Conservation (phyloP, 2,888 invertebrate species). For the Chymomyza caudatula region DNA sequence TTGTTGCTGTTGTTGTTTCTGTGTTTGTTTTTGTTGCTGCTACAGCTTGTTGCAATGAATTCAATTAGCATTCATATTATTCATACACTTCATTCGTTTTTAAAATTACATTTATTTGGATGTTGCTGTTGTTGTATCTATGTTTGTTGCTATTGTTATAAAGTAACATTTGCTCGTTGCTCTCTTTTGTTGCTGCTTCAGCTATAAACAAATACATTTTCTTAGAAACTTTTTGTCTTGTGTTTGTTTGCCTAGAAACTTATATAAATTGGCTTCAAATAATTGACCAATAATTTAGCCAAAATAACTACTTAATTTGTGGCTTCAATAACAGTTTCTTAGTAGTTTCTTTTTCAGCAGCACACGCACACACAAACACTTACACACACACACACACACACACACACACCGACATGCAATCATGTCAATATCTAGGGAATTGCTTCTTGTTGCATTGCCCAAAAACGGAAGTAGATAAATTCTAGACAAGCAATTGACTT, state of each 20-base stretch:
- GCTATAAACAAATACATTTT: slow-evolving; percentile 65
- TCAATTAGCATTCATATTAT: slow-evolving; percentile 72
- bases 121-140: slow-evolving; percentile 24
- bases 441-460: slow-evolving; percentile 5
- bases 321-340: slow-evolving; percentile 31
- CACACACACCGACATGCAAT: background rate
- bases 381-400: too few relatives aligned
- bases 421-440: slow-evolving; percentile 62
- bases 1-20: slow-evolving; percentile 23
- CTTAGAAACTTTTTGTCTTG: slow-evolving; percentile 45
- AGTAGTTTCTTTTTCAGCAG: too few relatives aligned
- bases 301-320: slow-evolving; percentile 65
- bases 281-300: slow-evolving; percentile 68
- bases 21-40: slow-evolving; percentile 32
- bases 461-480: background rate
- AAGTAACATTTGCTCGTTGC: background rate
- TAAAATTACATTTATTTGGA: slow-evolving; percentile 56
- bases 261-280: slow-evolving; percentile 68
- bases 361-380: too few relatives aligned
- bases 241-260: slow-evolving; percentile 37
- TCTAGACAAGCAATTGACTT: slow-evolving; percentile 19
- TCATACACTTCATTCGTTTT: slow-evolving; percentile 64
- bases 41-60: slow-evolving; percentile 46
- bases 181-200: slow-evolving; percentile 34
- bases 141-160: slow-evolving; percentile 17